Conservation (phyloP, 2,888 invertebrate genomes). For the Resseliella maxima region DNA sequence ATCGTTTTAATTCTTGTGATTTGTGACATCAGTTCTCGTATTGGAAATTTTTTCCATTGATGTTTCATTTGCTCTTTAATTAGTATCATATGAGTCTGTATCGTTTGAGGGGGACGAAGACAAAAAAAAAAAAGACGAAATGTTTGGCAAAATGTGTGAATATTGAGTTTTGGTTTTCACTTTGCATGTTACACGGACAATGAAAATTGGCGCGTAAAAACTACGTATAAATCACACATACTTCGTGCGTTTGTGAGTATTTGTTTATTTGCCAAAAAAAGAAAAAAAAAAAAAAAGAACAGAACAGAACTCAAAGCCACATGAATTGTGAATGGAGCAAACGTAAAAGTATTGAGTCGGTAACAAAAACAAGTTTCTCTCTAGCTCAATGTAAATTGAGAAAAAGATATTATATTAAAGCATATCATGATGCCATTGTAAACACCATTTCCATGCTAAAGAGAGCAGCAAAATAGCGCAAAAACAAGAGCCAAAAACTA, state of each 20-base stretch:
- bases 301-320: constrained; percentile 33
- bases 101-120: background rate
- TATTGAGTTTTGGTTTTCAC: background rate
- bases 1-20: background rate
- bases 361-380: background rate
- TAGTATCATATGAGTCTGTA: constrained; percentile 14
- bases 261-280: background rate
- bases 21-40: background rate
- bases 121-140: background rate
- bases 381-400: background rate
- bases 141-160: background rate
- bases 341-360: background rate
- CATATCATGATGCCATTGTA: constrained; percentile 42
- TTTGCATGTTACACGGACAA: background rate
- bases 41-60: constrained; percentile 27
- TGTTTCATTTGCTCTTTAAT: background rate
- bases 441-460: constrained; percentile 12
- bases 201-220: background rate
- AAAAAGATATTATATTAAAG: constrained; percentile 18
- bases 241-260: background rate
- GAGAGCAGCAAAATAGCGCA: background rate
- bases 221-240: background rate
- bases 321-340: constrained; percentile 3
- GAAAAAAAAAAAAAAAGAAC: too few species aligned
- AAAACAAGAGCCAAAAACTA: too few species aligned